Base-by-base conservation (phyloP, 1,140 invertebrate species). In the Thaumetopoea pityocampa region DNA sequence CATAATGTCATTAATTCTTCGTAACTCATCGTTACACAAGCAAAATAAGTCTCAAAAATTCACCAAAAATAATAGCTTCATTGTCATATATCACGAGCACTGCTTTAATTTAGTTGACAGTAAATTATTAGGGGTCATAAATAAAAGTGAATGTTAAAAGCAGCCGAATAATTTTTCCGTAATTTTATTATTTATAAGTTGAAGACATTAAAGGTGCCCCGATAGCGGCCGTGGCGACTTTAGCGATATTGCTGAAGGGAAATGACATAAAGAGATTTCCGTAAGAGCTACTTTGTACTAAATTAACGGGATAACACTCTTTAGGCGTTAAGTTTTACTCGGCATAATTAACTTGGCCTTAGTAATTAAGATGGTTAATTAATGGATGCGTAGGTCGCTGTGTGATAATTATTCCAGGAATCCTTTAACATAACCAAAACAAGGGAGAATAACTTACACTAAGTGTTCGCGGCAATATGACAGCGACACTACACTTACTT, bases 301-400 rank as follows among this genome's bases (percentile, higher is more conserved):
- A 76, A 77, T 80, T 77, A 77, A 71, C 58, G 64, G 72, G 67
- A 71, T 73, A 71, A 65, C 60, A 60, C 62, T 74, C 70, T 67
- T 66, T 74, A 77, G 64, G 52, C 67, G 71, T 51, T 71, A 81
- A 81, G 73, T 81, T 81, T 76, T 70, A 69, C 61, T 61, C 57
- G 46, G 46, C 64, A 64, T 79, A 78, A 80, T 80, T 80, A 82
- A 78, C 65, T 79, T 70, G 63, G 69, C 61, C 72, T 77, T 67
- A 66, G 74, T 73, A 77, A 82, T 82, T 76, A 77, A 77, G 74
- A 79, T 77, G 68, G 70, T 78, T 79, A 82, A 79, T 82, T 76
- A 82, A 82, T 74, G 72, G 67, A 65, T 76, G 67, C 61, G 70
- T 82, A 68, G 76, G 68, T 72, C 62, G 77, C 72, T 77, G 68